Percentiles rank a stretch among this genome's conserved stretches.
Conservation (phyloP, 2,113 vertebrate genomes). For the Zapus hudsonius region DNA sequence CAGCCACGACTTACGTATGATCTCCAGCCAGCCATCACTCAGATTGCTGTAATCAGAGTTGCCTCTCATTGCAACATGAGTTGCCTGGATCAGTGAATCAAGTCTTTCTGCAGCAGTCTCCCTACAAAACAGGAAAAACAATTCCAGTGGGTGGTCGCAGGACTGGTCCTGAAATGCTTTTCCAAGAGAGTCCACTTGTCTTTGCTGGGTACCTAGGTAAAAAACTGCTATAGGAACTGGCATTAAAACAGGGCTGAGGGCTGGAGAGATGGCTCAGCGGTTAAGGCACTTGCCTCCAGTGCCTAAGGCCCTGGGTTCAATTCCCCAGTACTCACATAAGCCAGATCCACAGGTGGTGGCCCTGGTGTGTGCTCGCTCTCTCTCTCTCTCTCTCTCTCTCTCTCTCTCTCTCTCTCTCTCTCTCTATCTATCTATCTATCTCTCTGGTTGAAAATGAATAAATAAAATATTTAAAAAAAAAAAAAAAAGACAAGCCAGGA, state of each 20-base stretch:
- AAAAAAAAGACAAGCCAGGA: too few species aligned
- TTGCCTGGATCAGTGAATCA: conserved; percentile 85
- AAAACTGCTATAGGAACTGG: neutral
- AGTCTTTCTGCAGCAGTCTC: conserved; percentile 84
- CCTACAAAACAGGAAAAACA: conserved; percentile 82
- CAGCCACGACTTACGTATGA: conserved; percentile 89
- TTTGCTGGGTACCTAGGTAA: neutral
- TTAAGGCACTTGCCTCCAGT: too few species aligned
- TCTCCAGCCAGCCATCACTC: conserved; percentile 89
- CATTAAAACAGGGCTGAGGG: neutral
- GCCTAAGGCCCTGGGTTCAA: too few species aligned
- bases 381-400: too few species aligned
- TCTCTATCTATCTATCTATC: too few species aligned
- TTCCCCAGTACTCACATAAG: too few species aligned
- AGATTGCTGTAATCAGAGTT: conserved; percentile 84
- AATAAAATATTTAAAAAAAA: too few species aligned
- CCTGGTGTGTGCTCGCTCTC: too few species aligned
- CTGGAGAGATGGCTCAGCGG: neutral
- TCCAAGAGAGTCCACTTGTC: neutral
- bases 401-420: too few species aligned
- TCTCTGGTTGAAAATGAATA: too few species aligned
- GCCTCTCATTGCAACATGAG: conserved; percentile 87
- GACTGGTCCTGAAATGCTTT: neutral
- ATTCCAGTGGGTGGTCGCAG: rapidly evolving
- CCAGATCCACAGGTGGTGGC: too few species aligned